Base-by-base conservation (phyloP, 2,113 vertebrate genomes). In the Irena cyanogastra region DNA sequence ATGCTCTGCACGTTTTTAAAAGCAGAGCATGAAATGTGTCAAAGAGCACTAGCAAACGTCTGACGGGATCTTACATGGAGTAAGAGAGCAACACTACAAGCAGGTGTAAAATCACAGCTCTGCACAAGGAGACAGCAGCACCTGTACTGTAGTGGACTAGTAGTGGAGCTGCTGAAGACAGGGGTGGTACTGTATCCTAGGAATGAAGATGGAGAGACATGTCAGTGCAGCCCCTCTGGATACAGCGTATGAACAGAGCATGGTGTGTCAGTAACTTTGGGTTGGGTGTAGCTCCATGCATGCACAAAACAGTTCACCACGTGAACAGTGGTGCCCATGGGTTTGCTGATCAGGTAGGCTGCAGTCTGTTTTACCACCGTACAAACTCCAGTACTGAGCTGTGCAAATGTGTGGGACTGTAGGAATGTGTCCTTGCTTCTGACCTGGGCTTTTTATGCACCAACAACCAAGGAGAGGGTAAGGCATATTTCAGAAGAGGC, bases 181-280 rank as follows among this genome's bases (percentile, higher is more conserved):
- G 35, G 9, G 17, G 11, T 45, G 31, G 27, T 39, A 22, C 30
- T 31, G 39, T 4, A 21, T 1, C 27, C 49, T 1, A 8, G 59
- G 50, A 33, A 22, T 1, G 10, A 28, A 33, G n/a, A 87, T 1
- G 7, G 41, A 45, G 54, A 89, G 21, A 33, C 14, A 18, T 2
- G 6, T 45, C 41, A 27, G 6, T 6, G 42, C 24, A 57, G 31
- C 19, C 65, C 30, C 35, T 31, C 52, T 50, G 56, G 37, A 31
- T 12, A 14, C 28, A 24, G 45, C 0, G 0, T 15, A 16, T 8
- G 44, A 50, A 31, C 1, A 2, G 37, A 54, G 35, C 0, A 0
- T 23, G 49, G 45, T 2, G 0, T 4, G 16, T 77, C 28, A 35
- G 7, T 22, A 18, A 24, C 30, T 47, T 10, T 11, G 41, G 56